Conservation (phyloP, 2,888 invertebrate genomes). For the Cataglyphis albicans region DNA sequence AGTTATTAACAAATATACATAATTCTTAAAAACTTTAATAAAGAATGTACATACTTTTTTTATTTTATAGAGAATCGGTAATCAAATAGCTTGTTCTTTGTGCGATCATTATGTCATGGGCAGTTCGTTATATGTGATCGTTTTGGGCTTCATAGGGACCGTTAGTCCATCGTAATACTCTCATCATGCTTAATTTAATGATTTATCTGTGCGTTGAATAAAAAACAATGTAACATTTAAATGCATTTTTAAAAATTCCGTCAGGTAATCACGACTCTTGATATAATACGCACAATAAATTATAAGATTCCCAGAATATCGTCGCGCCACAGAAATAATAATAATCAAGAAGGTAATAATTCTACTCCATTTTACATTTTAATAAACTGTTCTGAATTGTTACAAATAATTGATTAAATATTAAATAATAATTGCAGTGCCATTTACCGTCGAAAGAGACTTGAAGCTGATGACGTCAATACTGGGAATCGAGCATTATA, state of each 20-base stretch:
- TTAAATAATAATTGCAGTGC: conserved; percentile 71
- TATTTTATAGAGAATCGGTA: conserved; percentile 73
- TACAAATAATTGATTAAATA: not conserved
- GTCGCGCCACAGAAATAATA: conserved; percentile 56
- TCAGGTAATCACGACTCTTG: conserved; percentile 82
- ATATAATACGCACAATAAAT: conserved; percentile 81
- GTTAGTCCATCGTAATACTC: conserved; percentile 82
- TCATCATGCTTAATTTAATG: conserved; percentile 23
- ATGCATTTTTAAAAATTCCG: conserved; percentile 35
- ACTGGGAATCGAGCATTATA: conserved; percentile 84
- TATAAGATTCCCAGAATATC: conserved; percentile 72
- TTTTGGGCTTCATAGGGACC: conserved; percentile 83
- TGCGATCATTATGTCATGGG: conserved; percentile 83
- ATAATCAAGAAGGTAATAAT: conserved; percentile 72
- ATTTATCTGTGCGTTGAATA: not conserved
- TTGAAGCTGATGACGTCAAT: conserved; percentile 84
- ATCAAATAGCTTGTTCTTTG: conserved; percentile 78
- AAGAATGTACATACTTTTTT: not conserved
- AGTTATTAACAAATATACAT: not conserved
- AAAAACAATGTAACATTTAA: not conserved
- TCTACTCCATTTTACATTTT: not conserved
- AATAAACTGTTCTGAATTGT: not conserved
- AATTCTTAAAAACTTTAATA: not conserved
- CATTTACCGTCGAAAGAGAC: conserved; percentile 81
- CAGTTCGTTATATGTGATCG: conserved; percentile 80